Evolutionary conservation across 1,140 invertebrate species (phyloP), one percentile per base, ranked within the genome.

Genomic region (Trypoxylus dichotomus): DNA sequence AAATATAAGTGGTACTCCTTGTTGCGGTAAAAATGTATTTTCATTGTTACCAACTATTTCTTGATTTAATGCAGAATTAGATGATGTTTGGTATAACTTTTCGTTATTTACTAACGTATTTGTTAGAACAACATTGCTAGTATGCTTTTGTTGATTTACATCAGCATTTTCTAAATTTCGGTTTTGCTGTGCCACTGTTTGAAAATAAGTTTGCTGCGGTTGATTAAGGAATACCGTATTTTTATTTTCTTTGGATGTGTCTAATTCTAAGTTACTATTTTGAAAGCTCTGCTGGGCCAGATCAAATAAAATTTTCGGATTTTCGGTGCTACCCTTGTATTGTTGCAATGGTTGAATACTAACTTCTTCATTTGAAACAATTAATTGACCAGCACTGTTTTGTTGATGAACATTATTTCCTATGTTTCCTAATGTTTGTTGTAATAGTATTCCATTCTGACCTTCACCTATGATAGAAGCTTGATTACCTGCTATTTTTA

Each of bases 1-100:
- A 24, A 68, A 68, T 68, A 68, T 68, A 21, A 68, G 21, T 10
- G 60, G 60, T 68, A 68, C 60, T 0, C 60, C 60, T 68, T 68
- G 21, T 24, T 68, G 11, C 11, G 21, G 25, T 24, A 68, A 27
- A 29, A 68, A 27, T 27, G 60, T 68, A 68, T 68, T 68, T 24
- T 29, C 60, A 10, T 24, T 27, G 6, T 25, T 25, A 24, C 24
- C 27, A 68, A 68, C 27, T 27, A 13, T 13, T 68, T 15, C 24
- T 24, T 1, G 3, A 68, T 21, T 25, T 10, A 19, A 54, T n/a
- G 15, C 15, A 68, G 60, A 68, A 27, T 29, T 68, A 24, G 60
- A 68, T 13, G 27, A 68, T 27, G 60, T 24, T 68, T 68, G 21
- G 2, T 11, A 13, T 68, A n/a, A 24, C 11, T 68, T 27, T 29